Evolutionary conservation across 2,888 invertebrate species (phyloP), one percentile per base, ranked within the genome.

Genomic region (Teleiodes luculella): DNA sequence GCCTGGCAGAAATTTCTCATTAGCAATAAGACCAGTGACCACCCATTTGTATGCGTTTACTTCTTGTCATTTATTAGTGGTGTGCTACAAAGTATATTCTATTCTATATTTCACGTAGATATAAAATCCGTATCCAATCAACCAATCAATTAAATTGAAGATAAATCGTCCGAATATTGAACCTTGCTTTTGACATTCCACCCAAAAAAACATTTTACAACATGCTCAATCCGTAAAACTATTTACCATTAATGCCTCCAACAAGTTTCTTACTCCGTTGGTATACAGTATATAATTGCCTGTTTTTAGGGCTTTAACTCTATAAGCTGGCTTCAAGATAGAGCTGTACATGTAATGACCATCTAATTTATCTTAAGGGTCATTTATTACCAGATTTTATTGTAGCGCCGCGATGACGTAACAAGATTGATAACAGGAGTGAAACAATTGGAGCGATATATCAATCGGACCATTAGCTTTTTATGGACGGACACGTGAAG

Each of bases 381-480:
- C 28, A 49, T 49, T 49, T 49, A 36, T 37, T 14, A 28, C 18
- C 13, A 0, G 18, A 49, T 37, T 28, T 37, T 37, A 28, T 49
- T 49, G 14, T 28, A 5, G 28, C 14, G 28, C 14, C 24, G n/a
- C 18, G 18, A 35, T 48, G 49, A 37, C 20, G 49, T 28, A 8
- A 37, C n/a, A n/a, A 37, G 30, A 41, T 51, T 41, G n/a, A 51
- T 51, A 8, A 16, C 37, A 31, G 31, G 16, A 1, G 24, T 41
- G 39, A 51, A 51, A 51, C 51, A 39, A 39, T 51, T 51, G 39
- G 16, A 10, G 16, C 4, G 30, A 51, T 51, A 39, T 16, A 51
- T 41, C 13, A 51, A 41, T 50, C 39, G 31, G 5, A 43, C 24
- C 13, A 43, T 43, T 43, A 43, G 2, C 7, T 28, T 43, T 28